Base-by-base conservation (phyloP, 2,888 invertebrate species). In the Myathropa florea region DNA sequence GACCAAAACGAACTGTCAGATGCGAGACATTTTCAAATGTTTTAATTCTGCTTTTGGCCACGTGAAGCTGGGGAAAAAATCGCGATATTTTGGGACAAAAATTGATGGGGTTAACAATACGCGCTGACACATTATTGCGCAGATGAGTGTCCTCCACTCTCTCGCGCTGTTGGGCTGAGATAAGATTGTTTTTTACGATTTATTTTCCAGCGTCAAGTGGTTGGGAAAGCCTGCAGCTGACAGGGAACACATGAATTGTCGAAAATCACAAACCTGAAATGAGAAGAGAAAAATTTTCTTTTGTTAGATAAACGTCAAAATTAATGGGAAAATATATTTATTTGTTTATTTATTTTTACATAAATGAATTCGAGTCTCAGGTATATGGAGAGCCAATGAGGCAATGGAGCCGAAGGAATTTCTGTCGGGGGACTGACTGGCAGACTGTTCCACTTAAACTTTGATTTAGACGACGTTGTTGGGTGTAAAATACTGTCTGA, bases 181-280 rank as follows among this genome's bases (percentile, higher is more conserved):
- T 46, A 46, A 46, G 18, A 46, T 24, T 57, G 57, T 12, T 57
- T 57, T 57, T 14, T 0, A 23, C 12, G 55, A 23, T 55, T 23
- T 55, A 23, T 57, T 57, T 24, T 3, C 14, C 9, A 10, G 46
- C 46, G 46, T 46, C 18, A 18, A 46, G 46, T 46, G 57, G 6
- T 18, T 57, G 57, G 57, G 57, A 57, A 24, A 7, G 7, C 23
- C 0, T 14, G 12, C 57, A 24, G 57, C 57, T 57, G 24, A 23
- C 21, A 23, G 57, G 57, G 24, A 26, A 14, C 12, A 57, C 57
- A 14, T 57, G 57, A 57, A 24, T 23, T 23, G 57, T 3, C 14
- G 12, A 26, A 57, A 57, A 33, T 53, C 73, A 83, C 83, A 79
- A 83, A 83, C 83, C 83, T 83, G 83, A 14, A 83, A 83, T 28